Conservation (phyloP, 2,113 vertebrate genomes). For the Porphyrio hochstetteri region DNA sequence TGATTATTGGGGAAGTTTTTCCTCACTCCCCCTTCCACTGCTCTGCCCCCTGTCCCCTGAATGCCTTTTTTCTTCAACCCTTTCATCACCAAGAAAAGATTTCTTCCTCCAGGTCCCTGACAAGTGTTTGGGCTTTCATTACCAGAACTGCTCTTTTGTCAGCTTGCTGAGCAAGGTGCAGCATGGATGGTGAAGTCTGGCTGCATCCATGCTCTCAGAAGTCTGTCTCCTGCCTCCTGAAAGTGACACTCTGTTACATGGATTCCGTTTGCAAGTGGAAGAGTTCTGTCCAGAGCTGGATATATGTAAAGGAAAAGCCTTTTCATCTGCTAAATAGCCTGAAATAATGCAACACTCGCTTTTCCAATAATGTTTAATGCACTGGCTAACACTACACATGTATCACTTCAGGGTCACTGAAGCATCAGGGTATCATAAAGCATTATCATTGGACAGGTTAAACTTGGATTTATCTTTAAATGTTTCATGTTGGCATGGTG, state of each 20-base stretch:
- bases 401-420: not conserved
- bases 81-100: not conserved
- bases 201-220: not conserved
- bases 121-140: not conserved
- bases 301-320: not conserved
- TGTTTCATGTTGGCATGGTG: accelerated
- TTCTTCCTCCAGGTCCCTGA: not conserved
- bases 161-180: not conserved
- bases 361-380: not conserved
- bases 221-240: not conserved
- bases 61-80: not conserved
- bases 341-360: not conserved
- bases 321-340: not conserved
- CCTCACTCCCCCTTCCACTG: not conserved
- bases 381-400: not conserved
- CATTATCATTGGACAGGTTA: not conserved
- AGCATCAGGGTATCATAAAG: not conserved
- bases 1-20: not conserved
- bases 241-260: not conserved
- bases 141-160: not conserved
- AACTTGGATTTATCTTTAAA: not conserved
- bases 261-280: not conserved
- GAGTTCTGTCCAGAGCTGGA: not conserved
- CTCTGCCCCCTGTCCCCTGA: accelerated
- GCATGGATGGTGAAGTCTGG: not conserved